A percentile compares a stretch with the other conserved stretches of the same genome.
Evolutionary conservation across 2,797 vertebrate species (phyloP).

Genomic region (Pipistrellus pipistrellus): DNA sequence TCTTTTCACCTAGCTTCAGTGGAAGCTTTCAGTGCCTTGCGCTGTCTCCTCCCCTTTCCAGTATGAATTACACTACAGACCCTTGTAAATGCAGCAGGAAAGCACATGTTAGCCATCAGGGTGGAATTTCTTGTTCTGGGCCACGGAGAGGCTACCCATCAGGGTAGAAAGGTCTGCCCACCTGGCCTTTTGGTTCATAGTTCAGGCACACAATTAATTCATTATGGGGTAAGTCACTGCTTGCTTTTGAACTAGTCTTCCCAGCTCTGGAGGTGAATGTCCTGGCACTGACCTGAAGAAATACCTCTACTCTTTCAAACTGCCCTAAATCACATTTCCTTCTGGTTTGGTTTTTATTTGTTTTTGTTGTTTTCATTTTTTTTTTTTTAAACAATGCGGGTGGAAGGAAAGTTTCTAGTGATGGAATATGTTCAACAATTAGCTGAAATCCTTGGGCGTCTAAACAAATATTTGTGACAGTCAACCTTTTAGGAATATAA

Average conservation of each 20-base stretch:
- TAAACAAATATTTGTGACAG: conserved; percentile 8
- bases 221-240: conserved; percentile 90
- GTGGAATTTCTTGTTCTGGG: conserved; percentile 89
- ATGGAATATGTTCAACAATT: conserved; percentile 33
- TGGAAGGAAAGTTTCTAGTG: conserved; percentile 9
- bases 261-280: conserved; percentile 88
- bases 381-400: background rate
- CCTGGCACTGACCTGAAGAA: conserved; percentile 91
- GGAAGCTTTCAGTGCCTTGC: conserved; percentile 49
- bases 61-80: conserved; percentile 76
- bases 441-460: background rate
- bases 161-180: conserved; percentile 91
- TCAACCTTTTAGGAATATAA: conserved; percentile 23
- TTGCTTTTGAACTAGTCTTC: conserved; percentile 89
- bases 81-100: conserved; percentile 81
- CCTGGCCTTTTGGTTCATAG: conserved; percentile 91
- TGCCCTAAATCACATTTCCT: conserved; percentile 87
- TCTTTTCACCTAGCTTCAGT: background rate
- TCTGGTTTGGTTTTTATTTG: conserved; percentile 74
- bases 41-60: conserved; percentile 75
- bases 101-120: conserved; percentile 92
- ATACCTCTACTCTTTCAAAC: conserved; percentile 86
- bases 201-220: conserved; percentile 93
- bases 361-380: conserved; percentile 13
- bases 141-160: conserved; percentile 91